phyloP scores from a whole-genome alignment of 2,113 vertebrate species.

The Tragelaphus buxtoni region DNA sequence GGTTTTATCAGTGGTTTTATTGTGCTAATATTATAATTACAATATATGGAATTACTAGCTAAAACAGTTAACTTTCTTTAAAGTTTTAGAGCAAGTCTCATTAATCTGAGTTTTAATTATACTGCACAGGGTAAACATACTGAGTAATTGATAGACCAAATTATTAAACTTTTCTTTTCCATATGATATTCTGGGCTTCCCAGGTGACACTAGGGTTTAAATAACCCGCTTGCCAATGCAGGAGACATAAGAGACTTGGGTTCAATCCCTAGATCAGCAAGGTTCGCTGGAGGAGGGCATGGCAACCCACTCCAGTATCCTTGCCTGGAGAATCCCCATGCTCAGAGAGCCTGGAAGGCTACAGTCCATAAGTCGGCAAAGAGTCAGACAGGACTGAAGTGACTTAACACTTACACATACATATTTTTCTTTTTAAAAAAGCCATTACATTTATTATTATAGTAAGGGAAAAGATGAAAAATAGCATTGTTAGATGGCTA shows the following conservation, averaged over 20 bases:
- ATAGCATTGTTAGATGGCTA: not conserved
- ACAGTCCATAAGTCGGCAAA: not conserved
- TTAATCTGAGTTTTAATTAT: slow-evolving; percentile 45
- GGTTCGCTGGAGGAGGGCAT: not conserved
- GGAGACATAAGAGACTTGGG: not conserved
- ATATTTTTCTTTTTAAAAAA: slow-evolving; percentile 45
- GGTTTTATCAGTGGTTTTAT: slow-evolving; percentile 32
- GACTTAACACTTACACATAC: not conserved
- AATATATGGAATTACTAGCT: slow-evolving; percentile 10
- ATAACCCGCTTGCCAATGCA: not conserved
- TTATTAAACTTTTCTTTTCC: slow-evolving; percentile 55
- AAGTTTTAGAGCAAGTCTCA: slow-evolving; percentile 35
- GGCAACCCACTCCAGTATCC: not conserved
- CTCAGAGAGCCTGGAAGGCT: not conserved
- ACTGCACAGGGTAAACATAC: slow-evolving; percentile 33
- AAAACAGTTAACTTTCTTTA: slow-evolving; percentile 5
- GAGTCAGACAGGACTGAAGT: not conserved
- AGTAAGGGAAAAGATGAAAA: slow-evolving; percentile 38
- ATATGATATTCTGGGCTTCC: not conserved
- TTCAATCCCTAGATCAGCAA: not conserved
- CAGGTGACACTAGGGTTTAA: not conserved
- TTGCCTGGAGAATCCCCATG: not conserved
- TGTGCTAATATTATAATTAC: not conserved
- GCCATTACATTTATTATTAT: slow-evolving; percentile 25
- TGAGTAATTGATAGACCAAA: slow-evolving; percentile 63